phyloP scores from a whole-genome alignment of 2,797 vertebrate species.

The Oreochromis mossambicus region DNA sequence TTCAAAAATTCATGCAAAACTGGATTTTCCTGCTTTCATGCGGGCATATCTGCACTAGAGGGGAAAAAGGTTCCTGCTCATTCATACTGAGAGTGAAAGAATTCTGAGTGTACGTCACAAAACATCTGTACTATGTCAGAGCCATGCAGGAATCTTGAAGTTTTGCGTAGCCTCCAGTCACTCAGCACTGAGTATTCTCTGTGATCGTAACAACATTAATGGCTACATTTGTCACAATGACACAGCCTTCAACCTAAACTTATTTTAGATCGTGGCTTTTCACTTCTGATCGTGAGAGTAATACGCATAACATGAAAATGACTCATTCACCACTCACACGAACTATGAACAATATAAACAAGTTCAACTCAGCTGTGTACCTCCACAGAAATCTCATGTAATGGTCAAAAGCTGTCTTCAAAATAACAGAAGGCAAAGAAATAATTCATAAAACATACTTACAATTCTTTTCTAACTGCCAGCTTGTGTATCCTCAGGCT shows the following conservation, averaged over 20 bases:
- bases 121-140: neutral
- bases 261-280: no score
- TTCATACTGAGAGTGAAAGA: neutral
- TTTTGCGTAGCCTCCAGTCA: neutral
- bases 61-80: accelerated
- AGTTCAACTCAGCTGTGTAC: neutral
- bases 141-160: neutral
- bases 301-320: neutral
- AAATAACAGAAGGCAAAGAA: neutral
- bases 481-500: neutral
- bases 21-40: neutral
- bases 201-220: neutral
- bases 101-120: neutral
- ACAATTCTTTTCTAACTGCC: no score
- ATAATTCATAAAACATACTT: neutral
- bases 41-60: neutral
- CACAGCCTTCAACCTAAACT: no score
- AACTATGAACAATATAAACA: neutral
- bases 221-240: neutral
- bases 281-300: neutral
- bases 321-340: neutral
- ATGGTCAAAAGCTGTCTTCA: neutral
- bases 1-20: neutral
- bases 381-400: neutral
- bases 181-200: neutral